Evolutionary conservation across 2,888 invertebrate species (phyloP), one percentile per base, ranked within the genome.

Genomic region (Dryococelus australis): DNA sequence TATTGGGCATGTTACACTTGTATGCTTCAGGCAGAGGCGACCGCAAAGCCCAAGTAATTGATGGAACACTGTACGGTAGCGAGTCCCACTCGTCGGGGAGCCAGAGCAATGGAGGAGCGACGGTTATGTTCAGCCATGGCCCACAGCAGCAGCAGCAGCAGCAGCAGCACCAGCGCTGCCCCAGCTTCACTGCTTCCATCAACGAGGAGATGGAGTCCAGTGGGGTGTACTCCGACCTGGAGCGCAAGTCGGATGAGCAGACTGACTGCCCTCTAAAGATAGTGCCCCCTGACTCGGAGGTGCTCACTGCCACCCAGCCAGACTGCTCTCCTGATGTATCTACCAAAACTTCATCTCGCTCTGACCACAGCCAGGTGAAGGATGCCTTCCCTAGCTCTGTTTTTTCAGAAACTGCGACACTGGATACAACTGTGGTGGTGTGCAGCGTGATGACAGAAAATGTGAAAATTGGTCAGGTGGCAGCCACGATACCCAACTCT

Each of bases 181-280:
- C 92, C 13, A 92, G 92, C 88, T 92, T 92, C 88, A 92, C 92
- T 94, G n/a, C 92, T 93, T 88, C 94, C 94, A 90, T 93, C 93
- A 43, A 94, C 89, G 97, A 97, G 92, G 97, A 97, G 91, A 97
- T 97, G 97, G 97, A 97, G 91, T 97, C 97, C 0, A 97, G 97
- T 91, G 97, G 97, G 0, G 96, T 97, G 85, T 97, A 97, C 91
- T 97, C 97, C 0, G 97, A 97, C 91, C 95, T 97, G 89, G 97
- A 97, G 92, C 96, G 96, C 90, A 94, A 95, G 83, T 95, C 95
- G 87, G 96, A 96, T 90, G 94, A 94, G 87, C 93, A 93, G 86
- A 91, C 92, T 10, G 92, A 93, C 5, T 90, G 89, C 86, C 89
- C 89, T 26, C 86, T 65, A 8, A 65, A 65, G 65, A 87, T 89